phyloP scores from a whole-genome alignment of 1,140 invertebrate genomes.

The Drosophila saltans region DNA sequence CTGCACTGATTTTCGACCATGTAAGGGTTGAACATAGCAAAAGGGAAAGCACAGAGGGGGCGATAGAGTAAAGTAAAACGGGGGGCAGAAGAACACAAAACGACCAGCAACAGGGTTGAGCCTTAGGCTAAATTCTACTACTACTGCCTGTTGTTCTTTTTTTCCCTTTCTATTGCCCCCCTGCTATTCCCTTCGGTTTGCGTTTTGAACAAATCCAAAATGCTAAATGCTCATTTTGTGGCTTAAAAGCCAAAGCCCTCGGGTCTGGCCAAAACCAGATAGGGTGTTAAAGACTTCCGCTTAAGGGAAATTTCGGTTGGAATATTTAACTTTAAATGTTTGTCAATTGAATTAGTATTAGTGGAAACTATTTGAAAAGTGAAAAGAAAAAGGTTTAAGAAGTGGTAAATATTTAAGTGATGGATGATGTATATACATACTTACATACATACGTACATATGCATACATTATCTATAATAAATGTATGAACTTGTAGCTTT shows the following conservation, averaged over 20 bases:
- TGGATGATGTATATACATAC: too few species aligned
- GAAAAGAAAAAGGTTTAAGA: not conserved
- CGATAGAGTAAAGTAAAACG: not conserved
- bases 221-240: conserved; percentile 78
- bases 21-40: conserved; percentile 10
- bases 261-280: conserved; percentile 23
- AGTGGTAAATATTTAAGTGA: not conserved
- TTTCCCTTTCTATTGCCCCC: conserved; percentile 26
- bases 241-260: conserved; percentile 14
- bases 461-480: too few species aligned
- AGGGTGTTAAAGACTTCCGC: conserved; percentile 27
- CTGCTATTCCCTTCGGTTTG: conserved; percentile 6
- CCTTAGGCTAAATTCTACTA: conserved; percentile 30
- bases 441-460: too few species aligned
- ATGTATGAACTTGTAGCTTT: too few species aligned
- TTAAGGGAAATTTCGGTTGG: conserved; percentile 1
- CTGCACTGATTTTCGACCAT: conserved; percentile 46
- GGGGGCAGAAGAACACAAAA: not conserved
- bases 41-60: not conserved
- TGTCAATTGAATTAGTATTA: not conserved
- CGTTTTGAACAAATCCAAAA: conserved; percentile 55
- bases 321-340: conserved; percentile 5
- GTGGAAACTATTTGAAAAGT: not conserved
- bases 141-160: conserved; percentile 39
- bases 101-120: conserved; percentile 39